Conservation (phyloP, 2,797 vertebrate genomes). For the Microtus agrestis region DNA sequence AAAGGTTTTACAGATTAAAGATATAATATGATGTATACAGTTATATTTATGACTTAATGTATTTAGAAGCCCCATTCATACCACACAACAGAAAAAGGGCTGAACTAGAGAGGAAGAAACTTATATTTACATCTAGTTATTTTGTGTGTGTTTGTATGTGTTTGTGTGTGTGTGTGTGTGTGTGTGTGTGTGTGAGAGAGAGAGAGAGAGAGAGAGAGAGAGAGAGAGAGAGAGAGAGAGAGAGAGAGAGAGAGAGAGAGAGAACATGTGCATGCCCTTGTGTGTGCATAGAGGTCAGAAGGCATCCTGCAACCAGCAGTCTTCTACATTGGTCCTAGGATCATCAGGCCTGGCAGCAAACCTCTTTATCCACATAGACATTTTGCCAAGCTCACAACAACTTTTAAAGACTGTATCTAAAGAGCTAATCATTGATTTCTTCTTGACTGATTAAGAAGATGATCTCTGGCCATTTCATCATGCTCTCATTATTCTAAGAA, state of each 20-base stretch:
- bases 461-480: background rate
- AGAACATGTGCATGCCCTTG: background rate
- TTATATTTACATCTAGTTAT: background rate
- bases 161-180: background rate
- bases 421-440: background rate
- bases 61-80: background rate
- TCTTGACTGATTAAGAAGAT: slow-evolving; percentile 1
- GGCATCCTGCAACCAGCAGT: background rate
- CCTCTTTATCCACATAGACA: background rate
- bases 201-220: too few relatives aligned
- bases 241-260: background rate
- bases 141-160: background rate
- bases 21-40: background rate
- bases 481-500: background rate
- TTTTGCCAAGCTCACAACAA: background rate
- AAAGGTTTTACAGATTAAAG: background rate
- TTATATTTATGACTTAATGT: background rate
- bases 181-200: background rate
- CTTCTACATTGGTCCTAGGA: background rate
- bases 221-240: background rate
- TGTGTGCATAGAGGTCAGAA: background rate
- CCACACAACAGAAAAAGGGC: background rate
- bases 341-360: background rate
- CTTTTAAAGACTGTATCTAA: slow-evolving; percentile 13
- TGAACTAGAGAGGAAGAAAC: background rate